These are phyloP conservation scores for Atethmia centrago DNA, from an alignment of 2,888 invertebrate species.

Conservation along the genomic window DNA sequence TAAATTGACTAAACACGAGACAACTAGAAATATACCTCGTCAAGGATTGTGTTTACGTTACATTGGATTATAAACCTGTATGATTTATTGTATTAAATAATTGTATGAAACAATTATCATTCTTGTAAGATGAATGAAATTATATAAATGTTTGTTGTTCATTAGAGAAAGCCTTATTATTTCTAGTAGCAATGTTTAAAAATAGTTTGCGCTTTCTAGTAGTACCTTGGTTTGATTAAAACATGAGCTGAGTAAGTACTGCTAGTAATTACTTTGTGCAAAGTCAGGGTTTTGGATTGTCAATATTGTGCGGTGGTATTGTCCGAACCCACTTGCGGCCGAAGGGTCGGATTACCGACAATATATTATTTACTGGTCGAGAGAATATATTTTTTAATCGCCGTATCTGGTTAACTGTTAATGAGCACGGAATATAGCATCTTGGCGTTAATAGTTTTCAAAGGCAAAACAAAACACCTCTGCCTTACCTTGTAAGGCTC, in stretches of 20 bases:
- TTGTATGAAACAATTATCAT: neutral
- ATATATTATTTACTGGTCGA: neutral
- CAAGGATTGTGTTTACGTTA: neutral
- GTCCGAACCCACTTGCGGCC: neutral
- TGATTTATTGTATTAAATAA: too few relatives aligned
- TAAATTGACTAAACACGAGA: constrained; percentile 29
- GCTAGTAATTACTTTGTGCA: constrained; percentile 35
- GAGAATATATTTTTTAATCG: neutral
- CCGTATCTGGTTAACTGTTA: neutral
- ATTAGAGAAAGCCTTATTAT: neutral
- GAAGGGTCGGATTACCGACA: constrained; percentile 1
- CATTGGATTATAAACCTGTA: too few relatives aligned
- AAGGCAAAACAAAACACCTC: neutral
- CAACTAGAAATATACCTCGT: neutral
- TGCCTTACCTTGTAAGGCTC: neutral
- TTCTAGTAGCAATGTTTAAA: neutral
- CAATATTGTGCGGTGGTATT: constrained; percentile 40
- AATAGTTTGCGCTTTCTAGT: neutral
- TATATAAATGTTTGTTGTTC: neutral
- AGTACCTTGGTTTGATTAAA: constrained; percentile 27
- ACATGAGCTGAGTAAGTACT: constrained; percentile 27
- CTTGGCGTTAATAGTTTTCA: neutral
- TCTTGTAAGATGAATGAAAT: neutral
- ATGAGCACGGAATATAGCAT: neutral
- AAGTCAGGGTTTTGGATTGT: constrained; percentile 37